Base-by-base conservation (phyloP, 92 coral and sea anemone species). In the Porites cylindrica region DNA sequence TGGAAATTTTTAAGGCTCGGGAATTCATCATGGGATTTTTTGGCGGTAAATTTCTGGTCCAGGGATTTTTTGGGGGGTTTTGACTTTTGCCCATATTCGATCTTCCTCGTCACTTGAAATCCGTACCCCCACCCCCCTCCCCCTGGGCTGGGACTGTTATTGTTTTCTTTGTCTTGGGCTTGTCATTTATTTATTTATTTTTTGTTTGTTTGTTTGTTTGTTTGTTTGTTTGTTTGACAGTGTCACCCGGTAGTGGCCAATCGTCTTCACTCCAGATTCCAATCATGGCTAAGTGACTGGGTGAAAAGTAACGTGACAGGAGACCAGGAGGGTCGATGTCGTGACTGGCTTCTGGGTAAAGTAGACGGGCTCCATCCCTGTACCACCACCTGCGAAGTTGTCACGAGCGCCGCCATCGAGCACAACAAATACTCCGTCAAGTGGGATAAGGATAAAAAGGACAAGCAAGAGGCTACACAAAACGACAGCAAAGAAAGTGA, bases 341-440 rank as follows among this genome's bases (percentile, higher is more conserved):
- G 74, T 51, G 94, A 95, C 73, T 97, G 99, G 99, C 78, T 97
- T 58, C 96, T 94, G 10, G 99, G 99, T 53, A 92, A 91, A 59
- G 78, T 89, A 21, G 99, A 95, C n/a, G 99, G 98, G 21, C 85
- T 97, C 17, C 91, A 88, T 75, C 94, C 95, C 50, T 97, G 99
- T 80, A 92, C 90, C 13, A 97, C 99, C 26, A 89, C 94, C 59
- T 89, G 93, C 76, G 86, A 93, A 58, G 77, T 88, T 50, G 88
- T 88, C 72, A 89, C 94, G 54, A 89, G 93, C 76, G 64, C 93
- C 4, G 92, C 82, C 63, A 92, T 95, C 56, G 82, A 88, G 65
- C 93, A 92, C 88, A 90, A 91, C 78, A 97, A 93, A 92, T 97
- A 94, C 83, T 66, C 66, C 3, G 99, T 97, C 43, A 94, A 95